These are phyloP conservation scores for Rynchops niger DNA, from an alignment of 2,113 vertebrate species.

Conservation along the genomic window DNA sequence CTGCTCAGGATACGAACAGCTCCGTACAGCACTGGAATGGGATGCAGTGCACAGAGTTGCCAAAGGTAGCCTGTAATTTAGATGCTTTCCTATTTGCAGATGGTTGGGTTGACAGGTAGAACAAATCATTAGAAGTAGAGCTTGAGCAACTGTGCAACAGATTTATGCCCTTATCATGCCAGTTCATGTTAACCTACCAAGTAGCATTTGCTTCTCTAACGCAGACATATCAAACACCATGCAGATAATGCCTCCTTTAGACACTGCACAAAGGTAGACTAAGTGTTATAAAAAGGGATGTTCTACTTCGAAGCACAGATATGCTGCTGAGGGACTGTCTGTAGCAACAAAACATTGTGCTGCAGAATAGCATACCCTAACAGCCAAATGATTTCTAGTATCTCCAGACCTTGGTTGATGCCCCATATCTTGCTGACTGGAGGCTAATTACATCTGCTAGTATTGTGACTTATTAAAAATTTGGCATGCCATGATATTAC, in stretches of 20 bases:
- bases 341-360: background rate
- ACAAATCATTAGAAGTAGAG: background rate
- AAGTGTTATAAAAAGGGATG: background rate
- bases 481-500: background rate
- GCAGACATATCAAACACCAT: background rate
- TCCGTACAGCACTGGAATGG: rapidly evolving
- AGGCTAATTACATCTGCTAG: background rate
- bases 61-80: background rate
- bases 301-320: background rate
- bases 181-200: background rate
- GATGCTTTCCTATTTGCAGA: background rate
- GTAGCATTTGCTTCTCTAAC: background rate
- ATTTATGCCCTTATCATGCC: background rate
- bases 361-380: background rate
- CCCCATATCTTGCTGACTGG: background rate
- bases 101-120: background rate
- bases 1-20: background rate
- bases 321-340: background rate
- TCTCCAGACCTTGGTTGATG: background rate
- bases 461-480: background rate
- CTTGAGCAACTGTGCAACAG: background rate
- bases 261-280: background rate
- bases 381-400: background rate
- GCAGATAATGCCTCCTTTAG: too few species aligned
- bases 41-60: background rate